Conservation (phyloP, 1,140 invertebrate species). For the Phymorhynchus buccinoides region DNA sequence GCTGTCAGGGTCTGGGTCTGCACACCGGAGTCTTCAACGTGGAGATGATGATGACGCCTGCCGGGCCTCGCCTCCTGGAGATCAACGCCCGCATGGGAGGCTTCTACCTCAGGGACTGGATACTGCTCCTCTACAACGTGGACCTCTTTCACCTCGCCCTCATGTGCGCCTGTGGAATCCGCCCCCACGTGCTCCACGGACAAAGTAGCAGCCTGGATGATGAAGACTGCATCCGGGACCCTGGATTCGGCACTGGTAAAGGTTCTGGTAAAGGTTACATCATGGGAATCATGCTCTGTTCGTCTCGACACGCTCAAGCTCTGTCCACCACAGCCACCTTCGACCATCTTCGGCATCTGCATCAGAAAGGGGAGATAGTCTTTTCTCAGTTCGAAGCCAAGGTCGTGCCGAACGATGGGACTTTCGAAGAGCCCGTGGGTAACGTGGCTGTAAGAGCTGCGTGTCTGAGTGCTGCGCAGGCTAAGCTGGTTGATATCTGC, state of each 20-base stretch:
- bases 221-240: background rate
- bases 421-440: conserved; percentile 45
- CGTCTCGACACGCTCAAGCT: conserved; percentile 46
- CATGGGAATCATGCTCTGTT: conserved; percentile 57
- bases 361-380: conserved; percentile 33
- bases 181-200: conserved; percentile 38
- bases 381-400: conserved; percentile 48
- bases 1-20: conserved; percentile 57
- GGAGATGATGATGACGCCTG: conserved; percentile 56
- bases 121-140: conserved; percentile 48
- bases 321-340: background rate
- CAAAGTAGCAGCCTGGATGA: background rate
- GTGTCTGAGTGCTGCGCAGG: conserved; percentile 22
- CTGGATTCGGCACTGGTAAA: background rate
- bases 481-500: conserved; percentile 46
- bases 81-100: conserved; percentile 63
- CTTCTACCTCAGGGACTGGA: conserved; percentile 59
- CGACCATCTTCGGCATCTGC: conserved; percentile 29
- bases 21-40: conserved; percentile 60
- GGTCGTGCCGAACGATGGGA: background rate
- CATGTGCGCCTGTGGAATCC: conserved; percentile 50
- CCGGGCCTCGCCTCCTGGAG: conserved; percentile 59
- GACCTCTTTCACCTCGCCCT: conserved; percentile 54
- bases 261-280: background rate
- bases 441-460: conserved; percentile 51